A percentile compares a stretch with the other conserved stretches of the same genome.
These are phyloP conservation scores for Diglossa cyanea DNA, from an alignment of 2,797 vertebrate species.

Conservation along the genomic window DNA sequence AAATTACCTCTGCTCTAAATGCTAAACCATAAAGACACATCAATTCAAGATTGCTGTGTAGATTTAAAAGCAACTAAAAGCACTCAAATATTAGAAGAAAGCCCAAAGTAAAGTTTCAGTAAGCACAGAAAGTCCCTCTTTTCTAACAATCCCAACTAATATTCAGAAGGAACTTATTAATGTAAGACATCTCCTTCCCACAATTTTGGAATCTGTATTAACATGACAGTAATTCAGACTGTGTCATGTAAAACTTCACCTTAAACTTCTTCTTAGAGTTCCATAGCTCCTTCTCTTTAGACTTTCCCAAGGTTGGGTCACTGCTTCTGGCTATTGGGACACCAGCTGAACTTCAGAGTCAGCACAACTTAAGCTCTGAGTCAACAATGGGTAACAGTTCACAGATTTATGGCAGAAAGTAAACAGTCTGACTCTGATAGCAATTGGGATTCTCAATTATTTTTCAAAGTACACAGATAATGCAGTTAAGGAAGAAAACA, in stretches of 20 bases:
- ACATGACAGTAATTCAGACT: neutral
- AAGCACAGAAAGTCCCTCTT: neutral
- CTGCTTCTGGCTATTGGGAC: neutral
- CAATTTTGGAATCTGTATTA: neutral
- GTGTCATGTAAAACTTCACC: neutral
- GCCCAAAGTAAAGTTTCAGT: neutral
- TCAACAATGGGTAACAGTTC: neutral
- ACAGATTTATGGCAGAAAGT: neutral
- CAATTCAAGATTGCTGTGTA: neutral
- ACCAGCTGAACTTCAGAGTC: neutral
- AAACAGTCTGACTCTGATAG: neutral
- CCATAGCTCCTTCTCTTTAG: neutral
- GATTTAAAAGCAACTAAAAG: neutral
- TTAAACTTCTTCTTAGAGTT: neutral
- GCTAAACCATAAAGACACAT: neutral
- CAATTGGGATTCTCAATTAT: neutral
- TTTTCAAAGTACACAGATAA: neutral
- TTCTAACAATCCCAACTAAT: neutral
- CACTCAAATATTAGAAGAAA: neutral
- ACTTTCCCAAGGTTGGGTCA: neutral
- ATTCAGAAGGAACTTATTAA: neutral
- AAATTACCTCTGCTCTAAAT: neutral
- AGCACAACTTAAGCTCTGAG: neutral
- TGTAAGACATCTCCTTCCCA: neutral
- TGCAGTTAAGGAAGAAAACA: neutral